Base-by-base conservation (phyloP, 2,888 invertebrate species). In the Cryptus viduatorius region DNA sequence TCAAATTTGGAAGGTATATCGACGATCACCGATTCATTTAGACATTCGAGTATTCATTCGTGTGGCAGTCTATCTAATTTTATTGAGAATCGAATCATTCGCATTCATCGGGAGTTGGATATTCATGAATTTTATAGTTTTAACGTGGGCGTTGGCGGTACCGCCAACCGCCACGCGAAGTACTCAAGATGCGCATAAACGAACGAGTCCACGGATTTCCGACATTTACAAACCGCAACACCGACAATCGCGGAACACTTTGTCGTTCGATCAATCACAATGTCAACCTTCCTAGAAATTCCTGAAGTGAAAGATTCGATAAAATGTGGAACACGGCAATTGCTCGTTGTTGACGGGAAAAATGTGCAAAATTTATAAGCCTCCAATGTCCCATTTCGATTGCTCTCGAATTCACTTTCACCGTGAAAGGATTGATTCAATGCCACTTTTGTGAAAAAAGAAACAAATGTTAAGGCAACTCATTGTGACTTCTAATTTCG, bases 61-160 rank as follows among this genome's bases (percentile, higher is more conserved):
- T 77, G 79, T 76, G 81, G 69, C 72, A 79, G 65, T 83, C 86
- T 86, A 89, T 89, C 7, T 89, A 89, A 89, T 89, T 87, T 87
- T 86, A 89, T 89, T 88, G 87, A 86, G 83, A 83, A 65, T 72
- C 72, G 56, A 77, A 72, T 56, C 80, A 89, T 89, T 86, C 87
- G 86, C 79, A 87, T 86, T 89, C 82, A 64, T 78, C 76, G 75
- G 68, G 76, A 83, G 87, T 88, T 87, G 87, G 87, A 88, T 89
- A 90, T 91, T 91, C 89, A 90, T 90, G 89, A 86, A 84, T 82
- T 86, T 86, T 81, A 86, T 83, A 87, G 75, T 86, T 83, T 76
- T 44, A 37, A 77, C 84, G 88, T 87, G 84, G 88, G 89, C 79
- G 86, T 86, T 76, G 86, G 78, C 84, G 82, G 78, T n/a, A n/a